Base-by-base conservation (phyloP, 1,140 invertebrate species). In the Anadara kagoshimensis region DNA sequence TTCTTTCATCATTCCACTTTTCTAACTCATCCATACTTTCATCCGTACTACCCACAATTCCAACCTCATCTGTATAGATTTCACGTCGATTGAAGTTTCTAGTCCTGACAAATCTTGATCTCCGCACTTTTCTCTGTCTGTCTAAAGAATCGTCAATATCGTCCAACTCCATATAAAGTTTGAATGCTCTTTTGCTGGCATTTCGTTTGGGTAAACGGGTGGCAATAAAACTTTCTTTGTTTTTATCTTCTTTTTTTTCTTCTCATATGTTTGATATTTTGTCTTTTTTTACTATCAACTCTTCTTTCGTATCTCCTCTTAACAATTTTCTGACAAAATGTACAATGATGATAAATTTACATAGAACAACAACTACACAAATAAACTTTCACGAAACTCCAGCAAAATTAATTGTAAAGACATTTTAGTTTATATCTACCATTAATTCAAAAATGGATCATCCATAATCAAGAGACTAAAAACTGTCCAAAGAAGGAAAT, bases 121-220 rank as follows among this genome's bases (percentile, higher is more conserved):
- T 54, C n/a, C 54, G 61, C 10, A 54, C 53, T 41, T 61, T 54
- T 22, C 22, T 47, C 18, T 62, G 57, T 24, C 49, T 49, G 2
- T 72, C 62, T 36, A 57, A 41, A 58, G 43, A 54, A 12, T 71
- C 61, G 5, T 72, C 69, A 1, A 72, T 14, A 59, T 72, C 69
- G 2, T 67, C 65, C 7, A 53, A 53, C n/a, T 72, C 69, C 26
- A 72, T 54, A 22, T 72, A 72, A 47, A 72, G 58, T 29, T 53
- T 49, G 4, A 72, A 57, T 7, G 61, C 69, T 58, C 62, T 72
- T 14, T 72, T 51, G 8, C 45, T 72, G 10, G 73, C 73, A 44
- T 75, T 67, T 26, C 73, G 63, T 45, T 61, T 41, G 24, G 73
- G 73, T 49, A 75, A 47, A 57, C 73, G 53, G 43, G 61, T 62